Conservation (phyloP, 2,797 vertebrate species). For the Toxotes lorentzi region DNA sequence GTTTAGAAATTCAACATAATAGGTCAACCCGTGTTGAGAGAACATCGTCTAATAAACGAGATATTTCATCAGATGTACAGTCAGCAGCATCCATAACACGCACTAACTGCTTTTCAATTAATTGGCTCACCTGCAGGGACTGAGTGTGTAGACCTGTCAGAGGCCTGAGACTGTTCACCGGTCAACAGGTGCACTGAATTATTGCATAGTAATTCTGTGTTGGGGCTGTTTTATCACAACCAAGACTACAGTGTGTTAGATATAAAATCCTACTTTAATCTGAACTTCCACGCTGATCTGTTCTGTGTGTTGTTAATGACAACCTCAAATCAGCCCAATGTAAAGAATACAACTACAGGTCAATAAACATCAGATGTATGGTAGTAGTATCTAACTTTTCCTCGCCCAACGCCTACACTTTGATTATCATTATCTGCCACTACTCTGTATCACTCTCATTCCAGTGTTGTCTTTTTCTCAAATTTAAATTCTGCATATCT, state of each 20-base stretch:
- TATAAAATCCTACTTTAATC: conserved; percentile 24
- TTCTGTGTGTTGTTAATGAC: not conserved
- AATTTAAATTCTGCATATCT: not conserved
- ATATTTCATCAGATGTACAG: conserved; percentile 38
- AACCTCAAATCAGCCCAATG: not conserved
- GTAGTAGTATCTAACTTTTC: not conserved
- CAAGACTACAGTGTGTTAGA: not conserved
- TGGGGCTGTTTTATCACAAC: conserved; percentile 26
- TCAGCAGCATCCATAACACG: not conserved
- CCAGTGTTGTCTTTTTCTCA: too few relatives aligned
- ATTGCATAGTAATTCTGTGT: conserved; percentile 17
- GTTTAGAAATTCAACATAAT: conserved; percentile 54
- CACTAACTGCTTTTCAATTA: conserved; percentile 17
- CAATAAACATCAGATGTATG: not conserved
- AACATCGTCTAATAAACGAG: conserved; percentile 36
- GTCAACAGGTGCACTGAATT: conserved; percentile 18
- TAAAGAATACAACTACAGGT: not conserved
- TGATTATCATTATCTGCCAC: not conserved
- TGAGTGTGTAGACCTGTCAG: not conserved
- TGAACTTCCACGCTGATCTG: conserved; percentile 4
- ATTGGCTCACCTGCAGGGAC: conserved; percentile 31
- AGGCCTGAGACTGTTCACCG: not conserved
- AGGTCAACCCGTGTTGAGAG: conserved; percentile 42
- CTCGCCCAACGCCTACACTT: not conserved
- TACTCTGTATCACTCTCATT: not conserved